These are phyloP conservation scores for Cryptus viduatorius DNA, from an alignment of 2,888 invertebrate species.

Conservation along the genomic window DNA sequence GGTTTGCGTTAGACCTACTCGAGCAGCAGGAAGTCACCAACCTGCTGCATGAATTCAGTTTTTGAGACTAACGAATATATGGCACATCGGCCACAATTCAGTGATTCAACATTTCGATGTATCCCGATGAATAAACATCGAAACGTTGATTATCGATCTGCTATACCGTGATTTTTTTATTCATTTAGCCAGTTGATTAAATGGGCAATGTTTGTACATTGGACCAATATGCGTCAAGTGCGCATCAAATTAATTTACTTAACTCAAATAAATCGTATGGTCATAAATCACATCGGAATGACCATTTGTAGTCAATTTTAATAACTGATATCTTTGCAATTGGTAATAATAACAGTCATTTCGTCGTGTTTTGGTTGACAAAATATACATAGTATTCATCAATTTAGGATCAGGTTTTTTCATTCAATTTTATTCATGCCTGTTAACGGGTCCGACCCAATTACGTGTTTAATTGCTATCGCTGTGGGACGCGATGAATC, in stretches of 20 bases:
- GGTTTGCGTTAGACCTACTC: slow-evolving; percentile 49
- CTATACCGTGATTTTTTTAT: too few relatives aligned
- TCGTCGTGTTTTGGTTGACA: background rate
- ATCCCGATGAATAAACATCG: too few relatives aligned
- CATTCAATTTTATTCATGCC: slow-evolving; percentile 10
- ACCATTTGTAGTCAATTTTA: background rate
- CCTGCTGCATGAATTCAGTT: slow-evolving; percentile 55
- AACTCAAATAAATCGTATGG: background rate
- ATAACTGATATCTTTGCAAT: background rate
- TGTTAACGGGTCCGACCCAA: background rate
- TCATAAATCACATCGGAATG: background rate
- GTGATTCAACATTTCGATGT: too few relatives aligned
- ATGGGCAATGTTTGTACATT: too few relatives aligned
- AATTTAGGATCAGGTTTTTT: background rate
- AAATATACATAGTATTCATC: background rate
- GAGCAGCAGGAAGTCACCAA: slow-evolving; percentile 58
- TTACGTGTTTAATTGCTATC: slow-evolving; percentile 44
- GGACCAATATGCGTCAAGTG: too few relatives aligned
- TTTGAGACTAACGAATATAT: slow-evolving; percentile 5
- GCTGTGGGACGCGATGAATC: slow-evolving; percentile 47
- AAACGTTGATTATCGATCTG: too few relatives aligned
- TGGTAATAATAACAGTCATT: background rate
- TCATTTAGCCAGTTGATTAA: too few relatives aligned
- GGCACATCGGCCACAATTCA: background rate
- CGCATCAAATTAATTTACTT: too few relatives aligned